Evolutionary conservation across 2,888 invertebrate species (phyloP), one percentile per base, ranked within the genome.

Genomic region (Cremastinae sp.): DNA sequence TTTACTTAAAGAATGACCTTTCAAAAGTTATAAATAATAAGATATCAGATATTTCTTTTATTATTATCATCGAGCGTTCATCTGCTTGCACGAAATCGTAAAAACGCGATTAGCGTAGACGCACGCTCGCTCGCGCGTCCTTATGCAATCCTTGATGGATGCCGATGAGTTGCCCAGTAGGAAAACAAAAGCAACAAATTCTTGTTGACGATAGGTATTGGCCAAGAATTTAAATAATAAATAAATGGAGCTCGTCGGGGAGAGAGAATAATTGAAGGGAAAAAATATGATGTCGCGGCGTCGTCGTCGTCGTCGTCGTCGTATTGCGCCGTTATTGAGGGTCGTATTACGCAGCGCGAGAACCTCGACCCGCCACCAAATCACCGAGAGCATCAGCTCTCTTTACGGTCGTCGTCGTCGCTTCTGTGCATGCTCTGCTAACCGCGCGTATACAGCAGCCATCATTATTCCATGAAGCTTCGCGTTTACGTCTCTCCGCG

Each of bases 401-500:
- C 58, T 43, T 14, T 22, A 43, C 56, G 41, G 16, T 47, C 9
- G 1, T 22, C 4, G 16, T 47, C 9, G 1, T 22, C 4, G 0
- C 10, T 3, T 35, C 45, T 61, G 28, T 47, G 35, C n/a, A n/a
- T n/a, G n/a, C n/a, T n/a, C n/a, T n/a, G n/a, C n/a, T n/a, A n/a
- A n/a, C n/a, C n/a, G 22, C 49, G 14, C 65, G 39, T 45, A 56
- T 14, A 64, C 35, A 62, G 28, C 69, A n/a, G n/a, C n/a, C n/a
- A n/a, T n/a, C 69, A 84, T 84, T 83, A 82, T 80, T 82, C 68
- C 81, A 82, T 81, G 80, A 83, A 72, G 79, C 80, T 62, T 58
- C 64, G 78, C 80, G 79, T 75, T 79, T 70, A 22, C 35, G 22
- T 59, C 53, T 59, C 35, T 59, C 59, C 47, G 43, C 45, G 73